phyloP scores from a whole-genome alignment of 1,140 invertebrate genomes.

The Atta colombica region DNA sequence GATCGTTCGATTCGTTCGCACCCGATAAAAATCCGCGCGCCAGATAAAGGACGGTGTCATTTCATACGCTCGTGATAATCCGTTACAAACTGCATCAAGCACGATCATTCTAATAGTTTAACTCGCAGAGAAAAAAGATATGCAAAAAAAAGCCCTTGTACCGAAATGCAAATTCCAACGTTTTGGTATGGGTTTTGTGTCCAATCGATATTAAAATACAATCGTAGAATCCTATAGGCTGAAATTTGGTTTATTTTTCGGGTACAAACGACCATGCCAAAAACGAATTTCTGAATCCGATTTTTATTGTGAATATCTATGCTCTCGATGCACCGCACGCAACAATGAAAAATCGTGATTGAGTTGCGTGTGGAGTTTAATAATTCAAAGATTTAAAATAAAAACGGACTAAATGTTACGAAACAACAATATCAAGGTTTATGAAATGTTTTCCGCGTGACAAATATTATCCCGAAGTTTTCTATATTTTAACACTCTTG shows the following conservation, averaged over 20 bases:
- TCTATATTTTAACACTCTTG: background rate
- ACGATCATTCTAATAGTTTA: slow-evolving; percentile 29
- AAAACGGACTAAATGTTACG: slow-evolving; percentile 31
- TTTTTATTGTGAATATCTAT: slow-evolving; percentile 19
- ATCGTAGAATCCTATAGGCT: background rate
- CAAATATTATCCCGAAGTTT: background rate
- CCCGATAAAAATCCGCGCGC: slow-evolving; percentile 48
- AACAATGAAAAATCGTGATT: slow-evolving; percentile 40
- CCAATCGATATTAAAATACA: slow-evolving; percentile 1
- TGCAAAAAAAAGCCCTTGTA: background rate
- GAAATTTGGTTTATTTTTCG: slow-evolving; percentile 24
- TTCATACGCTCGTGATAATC: slow-evolving; percentile 42
- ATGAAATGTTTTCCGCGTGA: background rate
- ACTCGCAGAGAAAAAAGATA: background rate
- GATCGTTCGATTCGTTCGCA: slow-evolving; percentile 28
- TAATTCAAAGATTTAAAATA: slow-evolving; percentile 39
- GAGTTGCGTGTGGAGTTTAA: slow-evolving; percentile 1
- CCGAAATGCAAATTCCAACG: background rate
- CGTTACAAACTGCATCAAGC: slow-evolving; percentile 53
- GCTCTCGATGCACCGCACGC: background rate
- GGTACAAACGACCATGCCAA: background rate
- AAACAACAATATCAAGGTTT: slow-evolving; percentile 11
- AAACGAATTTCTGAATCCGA: background rate
- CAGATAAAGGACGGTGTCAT: slow-evolving; percentile 14
- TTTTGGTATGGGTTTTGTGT: background rate